phyloP scores from a whole-genome alignment of 2,113 vertebrate genomes.

The Cercocebus atys region DNA sequence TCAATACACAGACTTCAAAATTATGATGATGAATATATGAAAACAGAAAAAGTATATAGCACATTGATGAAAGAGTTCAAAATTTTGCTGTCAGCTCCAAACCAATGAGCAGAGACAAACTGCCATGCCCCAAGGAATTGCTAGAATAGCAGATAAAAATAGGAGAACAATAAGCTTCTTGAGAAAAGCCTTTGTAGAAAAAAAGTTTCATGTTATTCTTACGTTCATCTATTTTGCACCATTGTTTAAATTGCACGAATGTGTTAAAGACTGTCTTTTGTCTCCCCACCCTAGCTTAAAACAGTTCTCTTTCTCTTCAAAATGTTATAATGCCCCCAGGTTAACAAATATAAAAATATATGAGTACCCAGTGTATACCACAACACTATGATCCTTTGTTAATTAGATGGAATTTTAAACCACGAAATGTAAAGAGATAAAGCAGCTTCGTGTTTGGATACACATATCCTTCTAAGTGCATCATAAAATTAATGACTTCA shows the following conservation, averaged over 20 bases:
- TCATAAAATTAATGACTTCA: constrained; percentile 84
- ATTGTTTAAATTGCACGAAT: not conserved
- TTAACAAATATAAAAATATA: constrained; percentile 37
- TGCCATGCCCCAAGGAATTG: constrained; percentile 8
- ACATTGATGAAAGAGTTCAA: constrained; percentile 68
- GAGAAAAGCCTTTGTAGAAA: not conserved
- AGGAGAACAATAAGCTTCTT: not conserved
- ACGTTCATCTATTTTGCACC: not conserved
- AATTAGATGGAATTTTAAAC: constrained; percentile 83
- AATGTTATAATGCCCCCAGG: not conserved
- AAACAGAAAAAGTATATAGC: constrained; percentile 69
- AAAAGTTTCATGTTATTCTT: not conserved
- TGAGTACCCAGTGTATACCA: not conserved
- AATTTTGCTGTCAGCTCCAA: constrained; percentile 70
- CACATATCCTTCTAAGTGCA: constrained; percentile 79
- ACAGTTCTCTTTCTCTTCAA: constrained; percentile 51
- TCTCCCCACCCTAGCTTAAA: not conserved
- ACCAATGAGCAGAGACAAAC: constrained; percentile 55
- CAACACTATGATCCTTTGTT: constrained; percentile 36
- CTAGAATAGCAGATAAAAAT: not conserved
- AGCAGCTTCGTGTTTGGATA: constrained; percentile 76
- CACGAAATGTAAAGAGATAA: constrained; percentile 76
- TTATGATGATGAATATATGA: constrained; percentile 74
- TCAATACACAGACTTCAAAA: constrained; percentile 74
- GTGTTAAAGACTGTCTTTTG: not conserved